Evolutionary conservation across 2,113 vertebrate genomes (phyloP).

Genomic region (Notiomystis cincta): DNA sequence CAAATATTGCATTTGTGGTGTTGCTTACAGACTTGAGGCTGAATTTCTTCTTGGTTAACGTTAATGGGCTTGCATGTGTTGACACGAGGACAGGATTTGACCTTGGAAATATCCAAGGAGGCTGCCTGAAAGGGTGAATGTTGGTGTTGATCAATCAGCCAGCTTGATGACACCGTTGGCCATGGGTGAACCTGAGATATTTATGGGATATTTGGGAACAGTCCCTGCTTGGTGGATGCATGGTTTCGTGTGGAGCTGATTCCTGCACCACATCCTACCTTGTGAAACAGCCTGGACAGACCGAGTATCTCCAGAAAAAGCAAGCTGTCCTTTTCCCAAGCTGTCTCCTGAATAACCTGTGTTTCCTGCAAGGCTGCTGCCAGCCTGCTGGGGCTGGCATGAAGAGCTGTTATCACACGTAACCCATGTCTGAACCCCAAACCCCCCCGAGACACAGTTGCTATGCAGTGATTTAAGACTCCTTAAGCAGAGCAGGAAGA

Average conservation of each 20-base stretch:
- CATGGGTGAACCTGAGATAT: not conserved
- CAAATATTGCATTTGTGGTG: not conserved
- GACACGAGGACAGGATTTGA: not conserved
- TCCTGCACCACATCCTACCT: not conserved
- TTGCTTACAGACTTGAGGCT: not conserved
- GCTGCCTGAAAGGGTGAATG: not conserved
- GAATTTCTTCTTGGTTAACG: not conserved
- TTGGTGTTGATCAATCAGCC: not conserved
- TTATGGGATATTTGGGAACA: not conserved
- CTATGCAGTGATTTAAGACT: not conserved
- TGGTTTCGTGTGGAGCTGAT: not conserved
- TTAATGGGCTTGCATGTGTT: not conserved
- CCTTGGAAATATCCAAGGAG: not conserved
- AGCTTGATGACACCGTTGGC: rapidly evolving
- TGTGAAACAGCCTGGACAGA: not conserved
- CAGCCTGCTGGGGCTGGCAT: not conserved
- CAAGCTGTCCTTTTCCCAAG: not conserved
- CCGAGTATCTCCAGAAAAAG: rapidly evolving
- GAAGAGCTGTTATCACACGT: rapidly evolving
- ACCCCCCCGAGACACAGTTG: rapidly evolving
- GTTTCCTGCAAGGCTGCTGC: not conserved
- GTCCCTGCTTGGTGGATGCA: not conserved
- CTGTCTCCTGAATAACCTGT: not conserved
- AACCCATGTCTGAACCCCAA: not conserved
- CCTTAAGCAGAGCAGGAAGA: not conserved